These are phyloP conservation scores for Chiroxiphia lanceolata DNA, from an alignment of 2,797 vertebrate species.

Conservation along the genomic window DNA sequence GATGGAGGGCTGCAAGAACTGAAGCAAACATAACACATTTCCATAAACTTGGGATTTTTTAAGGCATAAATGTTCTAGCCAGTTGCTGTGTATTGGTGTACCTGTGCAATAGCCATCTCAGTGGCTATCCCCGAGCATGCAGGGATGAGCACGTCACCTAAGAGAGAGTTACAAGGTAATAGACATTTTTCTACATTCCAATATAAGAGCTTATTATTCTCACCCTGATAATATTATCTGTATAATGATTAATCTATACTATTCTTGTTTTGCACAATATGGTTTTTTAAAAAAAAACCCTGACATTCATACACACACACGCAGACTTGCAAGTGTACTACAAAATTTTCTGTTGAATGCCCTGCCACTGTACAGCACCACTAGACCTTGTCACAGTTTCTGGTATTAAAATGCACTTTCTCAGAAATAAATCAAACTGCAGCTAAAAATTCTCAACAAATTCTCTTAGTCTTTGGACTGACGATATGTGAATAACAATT, in stretches of 20 bases:
- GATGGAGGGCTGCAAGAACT: background rate
- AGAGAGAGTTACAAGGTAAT: background rate
- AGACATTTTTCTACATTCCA: background rate
- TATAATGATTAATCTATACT: background rate
- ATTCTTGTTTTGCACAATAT: background rate
- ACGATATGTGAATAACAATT: background rate
- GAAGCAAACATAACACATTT: background rate
- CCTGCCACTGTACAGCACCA: background rate
- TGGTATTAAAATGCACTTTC: conserved; percentile 11
- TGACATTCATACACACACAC: background rate
- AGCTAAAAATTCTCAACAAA: background rate
- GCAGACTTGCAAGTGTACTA: background rate
- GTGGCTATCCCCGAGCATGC: background rate
- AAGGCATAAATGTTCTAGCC: background rate
- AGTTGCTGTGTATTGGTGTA: background rate
- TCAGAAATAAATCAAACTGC: background rate
- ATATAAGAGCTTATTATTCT: background rate
- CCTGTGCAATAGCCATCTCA: background rate
- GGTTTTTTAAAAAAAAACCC: background rate
- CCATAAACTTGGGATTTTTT: rapidly evolving
- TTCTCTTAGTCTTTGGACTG: background rate
- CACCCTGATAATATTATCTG: background rate
- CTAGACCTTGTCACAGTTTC: background rate
- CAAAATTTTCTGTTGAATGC: background rate
- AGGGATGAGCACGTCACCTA: background rate